Percentiles rank a stretch among this genome's conserved stretches.
These are phyloP conservation scores for Sorex fumeus DNA, from an alignment of 2,113 vertebrate species.

Conservation along the genomic window DNA sequence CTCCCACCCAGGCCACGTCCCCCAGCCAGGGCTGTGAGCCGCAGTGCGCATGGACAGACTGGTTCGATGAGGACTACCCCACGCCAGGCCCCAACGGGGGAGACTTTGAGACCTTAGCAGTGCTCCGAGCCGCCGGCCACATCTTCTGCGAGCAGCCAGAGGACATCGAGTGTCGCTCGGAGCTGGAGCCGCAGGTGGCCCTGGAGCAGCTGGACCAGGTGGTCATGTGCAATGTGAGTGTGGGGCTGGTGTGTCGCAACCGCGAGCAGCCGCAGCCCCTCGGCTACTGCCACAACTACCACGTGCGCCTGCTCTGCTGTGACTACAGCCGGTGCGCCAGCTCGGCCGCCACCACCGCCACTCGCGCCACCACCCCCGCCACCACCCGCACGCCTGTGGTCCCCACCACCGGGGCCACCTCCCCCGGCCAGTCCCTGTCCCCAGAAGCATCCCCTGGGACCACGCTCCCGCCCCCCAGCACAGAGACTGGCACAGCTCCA, in stretches of 20 bases:
- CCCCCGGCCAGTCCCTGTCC: neutral
- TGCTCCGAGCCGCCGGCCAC: neutral
- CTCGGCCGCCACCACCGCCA: neutral
- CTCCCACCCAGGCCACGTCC: accelerated
- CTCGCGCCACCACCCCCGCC: neutral
- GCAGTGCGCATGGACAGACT: slow-evolving; percentile 85
- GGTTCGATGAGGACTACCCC: slow-evolving; percentile 85
- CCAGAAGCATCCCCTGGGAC: too few species aligned
- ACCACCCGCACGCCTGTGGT: neutral
- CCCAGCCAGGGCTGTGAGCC: slow-evolving; percentile 39
- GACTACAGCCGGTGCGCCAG: slow-evolving; percentile 26
- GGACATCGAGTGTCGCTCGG: neutral
- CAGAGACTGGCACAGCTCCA: neutral
- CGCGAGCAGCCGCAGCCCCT: neutral
- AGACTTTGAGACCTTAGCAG: slow-evolving; percentile 57
- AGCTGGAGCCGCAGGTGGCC: neutral
- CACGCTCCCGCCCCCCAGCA: too few species aligned
- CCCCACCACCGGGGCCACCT: neutral
- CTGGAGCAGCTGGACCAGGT: neutral
- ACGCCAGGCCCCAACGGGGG: slow-evolving; percentile 74
- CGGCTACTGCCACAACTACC: slow-evolving; percentile 40
- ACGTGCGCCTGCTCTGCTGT: slow-evolving; percentile 43
- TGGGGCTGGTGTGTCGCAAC: neutral
- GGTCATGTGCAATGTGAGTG: neutral
- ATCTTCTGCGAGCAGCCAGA: accelerated